Evolutionary conservation across 2,888 invertebrate species (phyloP).

Genomic region (Allolobophora icterica): DNA sequence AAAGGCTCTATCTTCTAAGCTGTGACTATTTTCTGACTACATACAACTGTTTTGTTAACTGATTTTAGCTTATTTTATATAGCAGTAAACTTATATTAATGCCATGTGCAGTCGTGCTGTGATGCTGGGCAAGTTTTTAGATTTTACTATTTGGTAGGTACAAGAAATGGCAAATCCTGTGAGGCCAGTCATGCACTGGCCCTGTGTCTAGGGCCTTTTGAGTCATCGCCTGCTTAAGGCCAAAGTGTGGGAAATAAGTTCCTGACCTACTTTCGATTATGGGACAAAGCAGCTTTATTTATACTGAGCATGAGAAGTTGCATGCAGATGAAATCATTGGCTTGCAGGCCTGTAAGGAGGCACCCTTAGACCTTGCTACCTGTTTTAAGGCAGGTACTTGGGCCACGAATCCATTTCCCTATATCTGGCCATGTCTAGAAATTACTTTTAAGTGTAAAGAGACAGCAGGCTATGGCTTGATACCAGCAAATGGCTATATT

Average conservation of each 20-base stretch:
- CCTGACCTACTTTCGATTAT: neutral
- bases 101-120: neutral
- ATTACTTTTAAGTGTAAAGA: too few species aligned
- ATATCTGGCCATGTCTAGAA: too few species aligned
- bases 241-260: neutral
- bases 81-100: conserved; percentile 4
- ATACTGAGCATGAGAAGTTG: neutral
- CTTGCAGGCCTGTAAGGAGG: too few species aligned
- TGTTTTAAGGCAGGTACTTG: too few species aligned
- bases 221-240: neutral
- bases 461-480: too few species aligned
- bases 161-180: neutral
- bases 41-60: neutral
- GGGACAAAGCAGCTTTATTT: neutral
- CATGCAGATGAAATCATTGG: neutral
- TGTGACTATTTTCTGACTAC: neutral
- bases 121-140: neutral
- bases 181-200: neutral
- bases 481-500: too few species aligned
- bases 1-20: neutral
- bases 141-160: neutral
- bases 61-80: neutral
- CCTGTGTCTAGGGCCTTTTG: neutral
- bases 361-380: too few species aligned
- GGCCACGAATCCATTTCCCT: too few species aligned